phyloP scores from a whole-genome alignment of 2,113 vertebrate species.

The Paedocypris sp. region DNA sequence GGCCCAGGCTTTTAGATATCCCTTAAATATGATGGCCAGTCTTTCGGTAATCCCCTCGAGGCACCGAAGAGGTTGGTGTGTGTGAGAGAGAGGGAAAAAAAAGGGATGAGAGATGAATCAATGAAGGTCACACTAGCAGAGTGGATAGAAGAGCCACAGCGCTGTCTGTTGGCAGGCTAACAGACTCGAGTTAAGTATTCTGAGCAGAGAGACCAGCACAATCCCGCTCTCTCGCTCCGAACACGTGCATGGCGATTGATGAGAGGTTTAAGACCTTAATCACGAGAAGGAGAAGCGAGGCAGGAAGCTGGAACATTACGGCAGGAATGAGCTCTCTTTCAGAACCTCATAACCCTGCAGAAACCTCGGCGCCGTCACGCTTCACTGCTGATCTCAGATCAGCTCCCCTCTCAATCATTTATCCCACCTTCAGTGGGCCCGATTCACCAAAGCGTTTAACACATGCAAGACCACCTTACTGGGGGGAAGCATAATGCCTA shows the following conservation, averaged over 20 bases:
- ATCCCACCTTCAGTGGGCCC: slow-evolving; percentile 7
- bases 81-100: slow-evolving; percentile 7
- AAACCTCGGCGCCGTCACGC: slow-evolving; percentile 5
- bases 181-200: slow-evolving; percentile 11
- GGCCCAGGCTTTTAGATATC: slow-evolving; percentile 28
- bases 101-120: slow-evolving; percentile 7
- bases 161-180: slow-evolving; percentile 31
- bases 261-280: slow-evolving; percentile 36
- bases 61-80: neutral
- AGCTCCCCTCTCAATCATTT: slow-evolving; percentile 14
- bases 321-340: slow-evolving; percentile 26
- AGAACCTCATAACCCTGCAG: slow-evolving; percentile 16
- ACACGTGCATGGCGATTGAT: slow-evolving; percentile 17
- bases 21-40: slow-evolving; percentile 39
- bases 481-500: neutral
- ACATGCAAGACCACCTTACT: slow-evolving; percentile 6
- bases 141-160: slow-evolving; percentile 20
- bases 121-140: slow-evolving; percentile 35
- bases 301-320: slow-evolving; percentile 15
- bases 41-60: slow-evolving; percentile 30
- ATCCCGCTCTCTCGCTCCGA: neutral
- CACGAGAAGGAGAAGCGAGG: slow-evolving; percentile 6
- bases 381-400: slow-evolving; percentile 17
- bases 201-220: slow-evolving; percentile 10
- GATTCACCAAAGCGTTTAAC: slow-evolving; percentile 8